Percentiles rank a stretch among this genome's conserved stretches.
These are phyloP conservation scores for Tachystola acroxantha DNA, from an alignment of 2,888 invertebrate species.

Conservation along the genomic window DNA sequence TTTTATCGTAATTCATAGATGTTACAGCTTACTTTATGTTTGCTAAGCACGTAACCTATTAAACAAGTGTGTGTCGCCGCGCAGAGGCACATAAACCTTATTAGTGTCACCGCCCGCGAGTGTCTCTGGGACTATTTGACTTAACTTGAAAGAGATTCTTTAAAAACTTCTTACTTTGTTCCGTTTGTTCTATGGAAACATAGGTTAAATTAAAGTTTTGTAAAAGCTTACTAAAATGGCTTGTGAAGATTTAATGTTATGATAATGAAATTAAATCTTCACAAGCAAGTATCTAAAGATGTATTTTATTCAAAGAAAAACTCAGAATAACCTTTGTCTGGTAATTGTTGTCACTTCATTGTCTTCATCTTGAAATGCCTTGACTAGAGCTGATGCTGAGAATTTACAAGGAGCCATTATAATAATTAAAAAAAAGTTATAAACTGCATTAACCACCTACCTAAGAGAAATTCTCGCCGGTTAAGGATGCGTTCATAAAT, in stretches of 20 bases:
- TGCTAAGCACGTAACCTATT: slow-evolving; percentile 6
- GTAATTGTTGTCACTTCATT: too few relatives aligned
- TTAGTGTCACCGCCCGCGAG: slow-evolving; percentile 6
- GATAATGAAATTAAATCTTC: too few relatives aligned
- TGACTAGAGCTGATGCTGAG: too few relatives aligned
- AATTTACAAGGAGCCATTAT: neutral
- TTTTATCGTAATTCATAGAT: too few relatives aligned
- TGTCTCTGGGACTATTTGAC: slow-evolving; percentile 5
- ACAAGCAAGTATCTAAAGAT: too few relatives aligned
- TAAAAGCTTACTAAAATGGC: neutral
- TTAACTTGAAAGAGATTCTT: slow-evolving; percentile 9
- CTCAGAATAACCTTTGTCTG: too few relatives aligned
- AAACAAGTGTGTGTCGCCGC: slow-evolving; percentile 3
- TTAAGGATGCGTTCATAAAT: slow-evolving; percentile 42
- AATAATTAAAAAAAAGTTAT: neutral
- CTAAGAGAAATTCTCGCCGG: slow-evolving; percentile 10
- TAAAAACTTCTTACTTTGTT: slow-evolving; percentile 14
- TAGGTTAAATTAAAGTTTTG: slow-evolving; percentile 9
- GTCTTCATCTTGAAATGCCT: too few relatives aligned
- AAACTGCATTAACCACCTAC: slow-evolving; percentile 17
- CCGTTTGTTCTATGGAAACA: too few relatives aligned
- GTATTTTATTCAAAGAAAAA: too few relatives aligned
- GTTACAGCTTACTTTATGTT: neutral
- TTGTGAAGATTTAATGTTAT: too few relatives aligned
- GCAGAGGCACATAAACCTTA: slow-evolving; percentile 9